A percentile compares a stretch with the other conserved stretches of the same genome.
Evolutionary conservation across 1,140 invertebrate species (phyloP).

Genomic region (Euura lappo): DNA sequence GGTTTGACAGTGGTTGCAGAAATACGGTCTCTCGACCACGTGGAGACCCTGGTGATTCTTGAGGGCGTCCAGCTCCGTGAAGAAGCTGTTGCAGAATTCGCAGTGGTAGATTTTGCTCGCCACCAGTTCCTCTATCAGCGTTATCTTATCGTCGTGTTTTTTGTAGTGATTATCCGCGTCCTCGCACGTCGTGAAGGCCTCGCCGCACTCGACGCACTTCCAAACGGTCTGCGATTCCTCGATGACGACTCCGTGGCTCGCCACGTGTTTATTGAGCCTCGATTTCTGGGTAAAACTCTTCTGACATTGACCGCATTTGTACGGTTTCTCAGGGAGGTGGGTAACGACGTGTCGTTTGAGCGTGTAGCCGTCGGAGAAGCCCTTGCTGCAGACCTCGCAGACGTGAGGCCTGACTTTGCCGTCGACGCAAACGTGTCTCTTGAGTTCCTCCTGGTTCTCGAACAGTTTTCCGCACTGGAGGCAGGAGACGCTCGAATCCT

Average conservation of each 20-base stretch:
- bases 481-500: conserved; percentile 36
- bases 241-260: conserved; percentile 36
- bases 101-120: conserved; percentile 60
- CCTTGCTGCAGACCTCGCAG: conserved; percentile 91
- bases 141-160: conserved; percentile 32
- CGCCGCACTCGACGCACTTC: conserved; percentile 40
- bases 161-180: conserved; percentile 33
- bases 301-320: conserved; percentile 80
- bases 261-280: conserved; percentile 40
- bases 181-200: conserved; percentile 31
- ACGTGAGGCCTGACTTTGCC: conserved; percentile 73
- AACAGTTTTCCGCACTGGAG: conserved; percentile 43
- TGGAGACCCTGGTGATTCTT: conserved; percentile 59
- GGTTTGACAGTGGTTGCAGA: conserved; percentile 62
- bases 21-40: conserved; percentile 60
- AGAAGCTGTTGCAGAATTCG: conserved; percentile 65
- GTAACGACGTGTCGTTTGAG: conserved; percentile 72
- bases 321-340: conserved; percentile 75
- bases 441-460: conserved; percentile 29
- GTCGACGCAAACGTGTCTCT: conserved; percentile 35
- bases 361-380: conserved; percentile 92
- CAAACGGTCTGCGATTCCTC: conserved; percentile 38
- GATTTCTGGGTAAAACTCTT: conserved; percentile 60
- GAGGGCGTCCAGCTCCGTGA: conserved; percentile 56
- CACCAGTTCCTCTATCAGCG: conserved; percentile 35